Conservation (phyloP, 2,888 invertebrate species). For the Dynastes grantii region DNA sequence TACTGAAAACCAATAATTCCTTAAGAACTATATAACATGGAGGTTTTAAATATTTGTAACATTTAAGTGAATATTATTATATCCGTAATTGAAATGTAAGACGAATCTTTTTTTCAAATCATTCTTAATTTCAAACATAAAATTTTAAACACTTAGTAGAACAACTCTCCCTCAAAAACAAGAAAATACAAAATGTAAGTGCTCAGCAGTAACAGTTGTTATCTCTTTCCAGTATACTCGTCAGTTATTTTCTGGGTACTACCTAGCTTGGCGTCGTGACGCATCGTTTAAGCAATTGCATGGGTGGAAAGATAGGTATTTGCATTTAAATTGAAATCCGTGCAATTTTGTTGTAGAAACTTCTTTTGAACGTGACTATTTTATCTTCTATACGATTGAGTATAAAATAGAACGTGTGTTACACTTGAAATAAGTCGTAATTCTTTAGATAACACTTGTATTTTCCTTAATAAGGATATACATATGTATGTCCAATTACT, state of each 20-base stretch:
- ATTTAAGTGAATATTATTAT: too few relatives aligned
- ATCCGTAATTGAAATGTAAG: too few relatives aligned
- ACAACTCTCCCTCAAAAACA: too few relatives aligned
- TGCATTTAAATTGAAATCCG: slow-evolving; percentile 9
- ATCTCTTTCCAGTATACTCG: neutral
- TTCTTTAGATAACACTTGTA: neutral
- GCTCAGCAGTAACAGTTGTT: neutral
- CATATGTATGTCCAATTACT: neutral
- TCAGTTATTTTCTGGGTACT: neutral
- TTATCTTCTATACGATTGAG: neutral
- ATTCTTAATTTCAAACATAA: too few relatives aligned
- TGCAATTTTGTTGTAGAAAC: slow-evolving; percentile 17
- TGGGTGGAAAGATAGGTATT: neutral
- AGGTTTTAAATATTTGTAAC: too few relatives aligned
- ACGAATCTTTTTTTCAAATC: too few relatives aligned
- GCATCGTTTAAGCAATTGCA: neutral
- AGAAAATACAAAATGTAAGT: too few relatives aligned
- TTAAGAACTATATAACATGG: too few relatives aligned
- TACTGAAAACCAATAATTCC: too few relatives aligned
- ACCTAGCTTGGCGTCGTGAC: neutral
- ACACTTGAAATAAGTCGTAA: neutral
- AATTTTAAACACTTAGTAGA: too few relatives aligned
- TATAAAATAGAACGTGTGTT: neutral
- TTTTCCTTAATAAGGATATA: neutral
- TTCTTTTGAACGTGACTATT: slow-evolving; percentile 23